These are phyloP conservation scores for Myxocyprinus asiaticus DNA, from an alignment of 2,113 vertebrate species.

Conservation along the genomic window DNA sequence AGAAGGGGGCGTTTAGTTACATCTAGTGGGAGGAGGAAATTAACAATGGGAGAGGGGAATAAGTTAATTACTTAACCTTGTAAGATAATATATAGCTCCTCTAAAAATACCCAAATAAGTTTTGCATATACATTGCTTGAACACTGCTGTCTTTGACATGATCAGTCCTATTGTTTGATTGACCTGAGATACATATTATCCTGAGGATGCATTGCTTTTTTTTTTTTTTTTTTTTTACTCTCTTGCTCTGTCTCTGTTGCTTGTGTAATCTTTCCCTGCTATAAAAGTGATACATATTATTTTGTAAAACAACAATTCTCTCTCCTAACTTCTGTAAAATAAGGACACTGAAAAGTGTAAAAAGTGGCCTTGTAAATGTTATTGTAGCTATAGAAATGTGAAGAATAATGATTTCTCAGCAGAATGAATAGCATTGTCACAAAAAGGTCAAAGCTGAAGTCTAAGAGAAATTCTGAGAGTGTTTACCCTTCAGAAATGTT, in stretches of 20 bases:
- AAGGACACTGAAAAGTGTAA: neutral
- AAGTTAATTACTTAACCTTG: constrained; percentile 48
- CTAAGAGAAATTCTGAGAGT: too few relatives aligned
- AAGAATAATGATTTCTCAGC: neutral
- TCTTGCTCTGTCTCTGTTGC: neutral
- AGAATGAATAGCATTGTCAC: too few relatives aligned
- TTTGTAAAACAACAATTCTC: constrained; percentile 1
- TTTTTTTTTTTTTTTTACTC: neutral
- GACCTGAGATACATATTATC: constrained; percentile 34
- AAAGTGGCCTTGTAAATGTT: constrained; percentile 2
- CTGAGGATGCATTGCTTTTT: constrained; percentile 8
- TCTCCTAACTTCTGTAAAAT: constrained; percentile 20
- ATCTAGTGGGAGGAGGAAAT: constrained; percentile 44
- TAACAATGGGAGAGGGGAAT: constrained; percentile 38
- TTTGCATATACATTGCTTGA: constrained; percentile 39
- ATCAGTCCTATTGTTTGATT: constrained; percentile 21
- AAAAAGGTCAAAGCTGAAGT: too few relatives aligned
- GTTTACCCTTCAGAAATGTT: too few relatives aligned
- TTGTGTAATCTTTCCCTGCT: constrained; percentile 1
- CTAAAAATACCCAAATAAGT: constrained; percentile 58
- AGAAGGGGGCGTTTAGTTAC: constrained; percentile 26
- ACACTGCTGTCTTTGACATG: constrained; percentile 34
- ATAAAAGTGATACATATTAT: too few relatives aligned
- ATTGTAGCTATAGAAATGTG: neutral
- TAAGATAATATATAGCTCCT: constrained; percentile 60